Base-by-base conservation (phyloP, 2,888 invertebrate genomes). In the Thereva nobilitata region DNA sequence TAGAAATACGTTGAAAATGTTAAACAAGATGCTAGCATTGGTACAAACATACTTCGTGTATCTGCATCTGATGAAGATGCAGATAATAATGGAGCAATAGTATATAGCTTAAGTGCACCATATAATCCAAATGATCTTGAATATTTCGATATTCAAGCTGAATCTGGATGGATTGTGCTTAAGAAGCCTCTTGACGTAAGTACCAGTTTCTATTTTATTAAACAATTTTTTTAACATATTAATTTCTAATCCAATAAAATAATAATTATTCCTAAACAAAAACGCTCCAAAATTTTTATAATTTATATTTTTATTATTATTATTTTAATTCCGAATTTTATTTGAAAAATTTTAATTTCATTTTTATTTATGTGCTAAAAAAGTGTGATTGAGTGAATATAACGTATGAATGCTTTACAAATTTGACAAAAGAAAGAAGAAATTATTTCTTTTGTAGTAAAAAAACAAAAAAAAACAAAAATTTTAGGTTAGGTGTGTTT, bases 41-140 rank as follows among this genome's bases (percentile, higher is more conserved):
- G 95, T 71, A 95, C 95, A 35, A 95, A 95, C 80, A 95, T 96
- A 74, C 84, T 95, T 71, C 87, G 95, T 77, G 95, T 97, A 38
- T 97, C 96, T 12, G 96, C 97, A 69, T 96, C 95, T 50, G 96
- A 96, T 79, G 96, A 96, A 82, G 97, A 97, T 84, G 95, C 95
- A 42, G 97, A 97, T 77, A 93, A 93, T 80, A 98, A 98, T 80
- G 96, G 97, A 35, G 95, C 94, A 66, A 95, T 97, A 76, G 88
- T 93, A 10, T 97, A 96, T 79, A 92, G 93, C 50, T 83, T 97
- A 74, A 94, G 91, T 75, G 93, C 95, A 47, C 92, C 93, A 1
- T 90, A 90, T 75, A 93, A 95, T 80, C 90, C 92, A 8, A 89
- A 90, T 64, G 93, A 94, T 82, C 86, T 96, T 77, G 94, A 95